Evolutionary conservation across 2,113 vertebrate species (phyloP).

Genomic region (Tupaia chinensis): DNA sequence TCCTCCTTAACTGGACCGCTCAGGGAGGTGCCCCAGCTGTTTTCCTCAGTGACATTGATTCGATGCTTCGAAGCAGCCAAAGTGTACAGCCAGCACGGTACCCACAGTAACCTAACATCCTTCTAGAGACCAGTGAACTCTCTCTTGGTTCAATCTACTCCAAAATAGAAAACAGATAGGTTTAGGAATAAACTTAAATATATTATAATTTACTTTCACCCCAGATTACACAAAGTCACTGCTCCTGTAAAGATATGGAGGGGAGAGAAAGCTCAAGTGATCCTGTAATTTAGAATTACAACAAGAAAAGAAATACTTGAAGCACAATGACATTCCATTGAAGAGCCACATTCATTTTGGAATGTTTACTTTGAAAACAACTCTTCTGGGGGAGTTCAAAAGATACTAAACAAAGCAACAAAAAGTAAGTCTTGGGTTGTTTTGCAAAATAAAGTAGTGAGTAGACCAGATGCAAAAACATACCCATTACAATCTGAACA

Average conservation of each 20-base stretch:
- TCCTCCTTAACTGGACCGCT: background rate
- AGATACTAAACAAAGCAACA: conserved; percentile 69
- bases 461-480: conserved; percentile 71
- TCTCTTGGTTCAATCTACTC: conserved; percentile 52
- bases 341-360: conserved; percentile 68
- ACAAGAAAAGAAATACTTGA: conserved; percentile 60
- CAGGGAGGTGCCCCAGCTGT: background rate
- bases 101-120: conserved; percentile 37
- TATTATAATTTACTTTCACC: conserved; percentile 54
- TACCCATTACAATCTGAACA: conserved; percentile 63
- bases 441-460: conserved; percentile 71
- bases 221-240: conserved; percentile 59
- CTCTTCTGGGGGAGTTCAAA: conserved; percentile 59
- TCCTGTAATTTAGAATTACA: conserved; percentile 38
- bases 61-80: conserved; percentile 46
- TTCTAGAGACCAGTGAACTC: conserved; percentile 36
- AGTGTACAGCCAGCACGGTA: background rate
- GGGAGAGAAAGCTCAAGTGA: background rate
- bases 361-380: conserved; percentile 80
- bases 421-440: conserved; percentile 60
- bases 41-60: conserved; percentile 42
- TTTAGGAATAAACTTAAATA: conserved; percentile 60
- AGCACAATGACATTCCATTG: conserved; percentile 58
- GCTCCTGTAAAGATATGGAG: conserved; percentile 2
- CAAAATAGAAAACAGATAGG: background rate